A percentile compares a stretch with the other conserved stretches of the same genome.
Conservation (phyloP, 2,888 invertebrate species). For the Orthonevra nobilis region DNA sequence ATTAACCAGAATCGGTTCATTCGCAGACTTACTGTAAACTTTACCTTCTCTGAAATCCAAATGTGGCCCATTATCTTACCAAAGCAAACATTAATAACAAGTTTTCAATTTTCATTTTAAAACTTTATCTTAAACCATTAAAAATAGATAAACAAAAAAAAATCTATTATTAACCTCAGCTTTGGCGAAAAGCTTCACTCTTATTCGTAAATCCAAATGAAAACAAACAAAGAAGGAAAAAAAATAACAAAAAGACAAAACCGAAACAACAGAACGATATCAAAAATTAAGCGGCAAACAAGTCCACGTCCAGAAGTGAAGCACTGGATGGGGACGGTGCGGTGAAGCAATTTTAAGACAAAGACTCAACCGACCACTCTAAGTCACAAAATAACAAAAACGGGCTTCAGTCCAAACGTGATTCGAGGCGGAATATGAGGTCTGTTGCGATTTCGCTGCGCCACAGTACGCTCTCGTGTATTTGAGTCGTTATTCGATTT, state of each 20-base stretch:
- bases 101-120: too few species aligned
- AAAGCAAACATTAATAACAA: too few species aligned
- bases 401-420: conserved; percentile 52
- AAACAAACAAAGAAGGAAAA: too few species aligned
- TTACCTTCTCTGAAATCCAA: too few species aligned
- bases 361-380: conserved; percentile 50
- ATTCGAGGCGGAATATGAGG: conserved; percentile 41
- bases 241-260: conserved; percentile 17
- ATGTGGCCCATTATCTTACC: too few species aligned
- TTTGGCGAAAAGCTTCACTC: conserved; percentile 15
- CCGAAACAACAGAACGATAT: conserved; percentile 39
- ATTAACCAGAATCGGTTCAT: too few species aligned
- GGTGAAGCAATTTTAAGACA: conserved; percentile 27
- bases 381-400: conserved; percentile 20
- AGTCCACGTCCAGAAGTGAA: conserved; percentile 18
- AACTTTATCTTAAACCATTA: too few species aligned
- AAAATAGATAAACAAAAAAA: too few species aligned
- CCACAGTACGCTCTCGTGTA: conserved; percentile 7
- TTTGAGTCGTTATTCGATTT: conserved; percentile 19
- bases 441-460: conserved; percentile 3
- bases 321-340: neutral
- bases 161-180: conserved; percentile 23
- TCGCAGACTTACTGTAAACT: too few species aligned
- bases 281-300: conserved; percentile 16
- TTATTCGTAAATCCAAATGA: neutral